These are phyloP conservation scores for Drosophila watanabei DNA, from an alignment of 1,140 invertebrate species.

Conservation along the genomic window DNA sequence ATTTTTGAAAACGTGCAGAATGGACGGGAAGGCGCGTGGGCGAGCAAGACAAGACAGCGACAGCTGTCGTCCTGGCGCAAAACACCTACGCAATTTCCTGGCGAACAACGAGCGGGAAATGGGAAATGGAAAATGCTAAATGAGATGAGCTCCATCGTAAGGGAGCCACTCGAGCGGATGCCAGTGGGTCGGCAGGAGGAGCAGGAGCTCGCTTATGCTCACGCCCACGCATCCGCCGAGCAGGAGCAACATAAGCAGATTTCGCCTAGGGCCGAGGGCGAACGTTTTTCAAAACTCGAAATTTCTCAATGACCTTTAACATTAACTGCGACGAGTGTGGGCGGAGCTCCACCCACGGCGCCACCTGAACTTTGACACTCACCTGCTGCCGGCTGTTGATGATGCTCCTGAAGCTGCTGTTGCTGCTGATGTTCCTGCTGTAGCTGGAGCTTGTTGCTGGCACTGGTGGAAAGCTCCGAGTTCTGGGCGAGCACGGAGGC, in stretches of 20 bases:
- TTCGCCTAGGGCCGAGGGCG: slow-evolving; percentile 24
- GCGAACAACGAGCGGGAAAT: slow-evolving; percentile 69
- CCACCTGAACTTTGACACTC: slow-evolving; percentile 70
- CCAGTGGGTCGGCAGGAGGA: not conserved
- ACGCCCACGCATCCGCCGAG: slow-evolving; percentile 26
- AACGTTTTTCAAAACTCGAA: slow-evolving; percentile 68
- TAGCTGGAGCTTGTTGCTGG: slow-evolving; percentile 69
- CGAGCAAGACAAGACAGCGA: slow-evolving; percentile 29
- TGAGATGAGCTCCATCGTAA: slow-evolving; percentile 48
- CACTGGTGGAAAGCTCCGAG: slow-evolving; percentile 77
- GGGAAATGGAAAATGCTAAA: slow-evolving; percentile 63
- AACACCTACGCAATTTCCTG: slow-evolving; percentile 83
- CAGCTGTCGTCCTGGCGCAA: slow-evolving; percentile 59
- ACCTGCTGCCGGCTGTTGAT: slow-evolving; percentile 69
- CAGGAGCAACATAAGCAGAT: slow-evolving; percentile 19
- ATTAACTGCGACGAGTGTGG: slow-evolving; percentile 60
- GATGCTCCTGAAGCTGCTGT: slow-evolving; percentile 47
- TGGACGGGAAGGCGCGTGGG: not conserved
- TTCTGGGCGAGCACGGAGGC: slow-evolving; percentile 82
- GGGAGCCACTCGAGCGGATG: slow-evolving; percentile 56
- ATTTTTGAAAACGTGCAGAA: slow-evolving; percentile 49
- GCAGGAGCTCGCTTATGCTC: not conserved
- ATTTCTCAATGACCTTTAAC: slow-evolving; percentile 80
- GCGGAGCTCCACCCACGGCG: slow-evolving; percentile 43
- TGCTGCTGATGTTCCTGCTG: slow-evolving; percentile 49